Conservation (phyloP, 2,797 vertebrate genomes). For the Gallinago stenura region DNA sequence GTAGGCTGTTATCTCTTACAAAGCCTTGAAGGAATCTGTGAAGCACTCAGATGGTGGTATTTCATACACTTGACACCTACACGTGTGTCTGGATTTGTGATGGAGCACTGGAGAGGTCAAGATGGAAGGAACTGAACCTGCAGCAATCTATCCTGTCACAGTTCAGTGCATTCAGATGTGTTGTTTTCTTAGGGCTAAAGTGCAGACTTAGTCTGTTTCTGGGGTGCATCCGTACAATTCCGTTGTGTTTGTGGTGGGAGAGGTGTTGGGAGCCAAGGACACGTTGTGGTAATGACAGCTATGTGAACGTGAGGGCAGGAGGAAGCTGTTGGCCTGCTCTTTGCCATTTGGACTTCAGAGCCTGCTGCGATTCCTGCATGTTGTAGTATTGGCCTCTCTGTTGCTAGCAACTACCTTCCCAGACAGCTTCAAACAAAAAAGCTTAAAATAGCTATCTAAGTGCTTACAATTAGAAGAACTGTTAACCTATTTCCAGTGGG, state of each 20-base stretch:
- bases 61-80: accelerated
- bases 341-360: not conserved
- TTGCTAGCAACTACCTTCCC: conserved; percentile 75
- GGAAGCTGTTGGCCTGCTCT: conserved; percentile 17
- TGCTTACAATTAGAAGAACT: conserved; percentile 49
- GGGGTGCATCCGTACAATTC: not conserved
- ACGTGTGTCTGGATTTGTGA: not conserved
- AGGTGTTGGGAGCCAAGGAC: conserved; percentile 31
- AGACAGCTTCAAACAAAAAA: conserved; percentile 71
- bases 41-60: not conserved
- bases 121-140: not conserved
- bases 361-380: not conserved
- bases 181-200: not conserved
- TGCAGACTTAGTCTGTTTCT: not conserved
- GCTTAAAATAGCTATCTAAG: conserved; percentile 75
- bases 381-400: conserved; percentile 34
- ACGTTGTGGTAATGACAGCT: not conserved
- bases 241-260: not conserved
- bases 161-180: not conserved
- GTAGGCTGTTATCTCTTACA: not conserved
- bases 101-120: not conserved
- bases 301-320: not conserved
- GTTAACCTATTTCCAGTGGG: conserved; percentile 51
- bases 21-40: not conserved
- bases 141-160: not conserved